phyloP scores from a whole-genome alignment of 2,113 vertebrate genomes.

The Ammodytes marinus region DNA sequence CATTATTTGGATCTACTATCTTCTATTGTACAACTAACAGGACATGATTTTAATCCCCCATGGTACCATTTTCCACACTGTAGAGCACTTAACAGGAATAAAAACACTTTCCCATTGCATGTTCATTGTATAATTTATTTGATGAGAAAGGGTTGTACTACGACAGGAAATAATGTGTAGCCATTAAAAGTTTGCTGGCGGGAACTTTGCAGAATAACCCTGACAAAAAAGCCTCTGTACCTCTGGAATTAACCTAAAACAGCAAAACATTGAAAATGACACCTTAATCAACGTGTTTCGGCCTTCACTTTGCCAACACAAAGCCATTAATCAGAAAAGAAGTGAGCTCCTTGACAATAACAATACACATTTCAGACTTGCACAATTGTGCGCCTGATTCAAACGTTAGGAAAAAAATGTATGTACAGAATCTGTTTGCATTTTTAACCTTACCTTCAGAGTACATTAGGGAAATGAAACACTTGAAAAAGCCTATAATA shows the following conservation, averaged over 20 bases:
- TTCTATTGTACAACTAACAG: constrained; percentile 17
- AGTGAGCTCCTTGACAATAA: constrained; percentile 7
- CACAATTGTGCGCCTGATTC: not conserved
- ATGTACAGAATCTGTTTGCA: not conserved
- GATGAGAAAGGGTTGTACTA: constrained; percentile 22
- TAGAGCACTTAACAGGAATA: constrained; percentile 15
- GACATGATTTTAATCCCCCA: constrained; percentile 16
- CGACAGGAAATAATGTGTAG: constrained; percentile 10
- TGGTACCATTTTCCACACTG: constrained; percentile 9
- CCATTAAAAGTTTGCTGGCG: constrained; percentile 53
- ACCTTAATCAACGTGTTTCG: constrained; percentile 16
- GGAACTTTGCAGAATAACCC: constrained; percentile 17
- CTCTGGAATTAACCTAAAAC: not conserved
- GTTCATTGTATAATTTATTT: constrained; percentile 37
- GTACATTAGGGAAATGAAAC: constrained; percentile 21
- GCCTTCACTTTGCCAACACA: not conserved
- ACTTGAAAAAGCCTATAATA: constrained; percentile 10
- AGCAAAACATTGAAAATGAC: not conserved
- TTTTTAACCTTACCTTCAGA: constrained; percentile 10
- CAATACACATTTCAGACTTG: not conserved
- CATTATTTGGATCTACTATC: constrained; percentile 53
- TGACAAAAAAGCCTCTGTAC: not conserved
- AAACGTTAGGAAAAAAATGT: not conserved
- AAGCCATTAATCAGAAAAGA: constrained; percentile 3
- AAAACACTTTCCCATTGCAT: constrained; percentile 16